phyloP scores from a whole-genome alignment of 2,888 invertebrate species.

The Patella depressa region DNA sequence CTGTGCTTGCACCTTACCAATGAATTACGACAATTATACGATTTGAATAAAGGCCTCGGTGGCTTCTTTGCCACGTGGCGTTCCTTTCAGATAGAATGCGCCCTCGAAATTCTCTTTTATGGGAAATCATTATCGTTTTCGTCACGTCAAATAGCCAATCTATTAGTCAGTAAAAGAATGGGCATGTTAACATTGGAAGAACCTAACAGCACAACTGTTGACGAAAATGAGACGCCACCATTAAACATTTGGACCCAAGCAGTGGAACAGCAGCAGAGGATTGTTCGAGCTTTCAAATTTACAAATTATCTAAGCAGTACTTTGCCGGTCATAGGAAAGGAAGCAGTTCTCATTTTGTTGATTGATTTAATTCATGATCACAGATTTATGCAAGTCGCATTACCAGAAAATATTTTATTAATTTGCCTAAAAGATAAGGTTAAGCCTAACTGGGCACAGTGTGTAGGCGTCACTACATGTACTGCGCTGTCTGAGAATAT shows the following conservation, averaged over 20 bases:
- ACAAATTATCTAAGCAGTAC: not conserved
- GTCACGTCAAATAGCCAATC: not conserved
- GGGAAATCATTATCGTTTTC: not conserved
- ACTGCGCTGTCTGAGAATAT: not conserved
- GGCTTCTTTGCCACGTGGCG: conserved; percentile 1
- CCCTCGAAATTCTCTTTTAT: conserved; percentile 10
- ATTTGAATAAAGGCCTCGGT: not conserved
- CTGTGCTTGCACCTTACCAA: not conserved
- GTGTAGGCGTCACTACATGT: not conserved
- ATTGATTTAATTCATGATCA: not conserved
- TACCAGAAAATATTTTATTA: not conserved
- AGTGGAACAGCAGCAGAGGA: not conserved
- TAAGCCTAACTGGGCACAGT: conserved; percentile 1
- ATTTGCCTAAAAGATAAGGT: not conserved
- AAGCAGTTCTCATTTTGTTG: not conserved
- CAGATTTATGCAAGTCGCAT: not conserved
- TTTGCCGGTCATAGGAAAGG: conserved; percentile 3
- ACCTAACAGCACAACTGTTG: not conserved
- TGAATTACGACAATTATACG: not conserved
- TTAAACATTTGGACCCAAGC: not conserved
- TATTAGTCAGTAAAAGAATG: not conserved
- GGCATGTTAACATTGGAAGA: not conserved
- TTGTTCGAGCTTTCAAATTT: not conserved
- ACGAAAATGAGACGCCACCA: conserved; percentile 2
- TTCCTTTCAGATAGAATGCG: too few relatives aligned